Conservation (phyloP, 2,797 vertebrate genomes). For the Chelmon rostratus region DNA sequence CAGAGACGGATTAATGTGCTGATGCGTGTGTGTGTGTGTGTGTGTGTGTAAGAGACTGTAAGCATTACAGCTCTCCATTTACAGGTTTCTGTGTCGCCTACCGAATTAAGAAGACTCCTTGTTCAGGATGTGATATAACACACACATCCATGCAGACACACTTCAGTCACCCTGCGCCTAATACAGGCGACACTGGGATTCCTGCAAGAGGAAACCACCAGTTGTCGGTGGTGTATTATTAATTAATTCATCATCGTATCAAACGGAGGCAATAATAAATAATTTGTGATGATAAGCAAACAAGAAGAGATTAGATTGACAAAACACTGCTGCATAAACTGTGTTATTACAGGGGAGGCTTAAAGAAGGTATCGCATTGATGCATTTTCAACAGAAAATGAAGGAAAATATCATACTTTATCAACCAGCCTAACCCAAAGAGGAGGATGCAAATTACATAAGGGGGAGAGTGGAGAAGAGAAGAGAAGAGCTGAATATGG, state of each 20-base stretch:
- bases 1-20: conserved; percentile 65
- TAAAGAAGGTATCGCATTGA: conserved; percentile 27
- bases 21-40: conserved; percentile 4
- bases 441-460: conserved; percentile 2
- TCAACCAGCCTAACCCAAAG: conserved; percentile 14
- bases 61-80: conserved; percentile 43
- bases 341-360: conserved; percentile 10
- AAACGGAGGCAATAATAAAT: conserved; percentile 30
- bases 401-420: conserved; percentile 17
- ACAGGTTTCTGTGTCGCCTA: conserved; percentile 30
- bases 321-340: conserved; percentile 23
- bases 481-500: not conserved
- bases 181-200: not conserved
- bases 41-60: conserved; percentile 9
- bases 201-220: not conserved
- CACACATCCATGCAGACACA: not conserved
- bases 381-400: conserved; percentile 29
- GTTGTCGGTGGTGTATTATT: conserved; percentile 6
- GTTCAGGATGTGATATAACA: conserved; percentile 30
- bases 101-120: not conserved
- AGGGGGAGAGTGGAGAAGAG: not conserved
- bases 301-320: conserved; percentile 17
- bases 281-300: conserved; percentile 20
- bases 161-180: not conserved
- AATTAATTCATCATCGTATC: conserved; percentile 16